Evolutionary conservation across 2,888 invertebrate species (phyloP).

Genomic region (Asteroscopus sphinx): DNA sequence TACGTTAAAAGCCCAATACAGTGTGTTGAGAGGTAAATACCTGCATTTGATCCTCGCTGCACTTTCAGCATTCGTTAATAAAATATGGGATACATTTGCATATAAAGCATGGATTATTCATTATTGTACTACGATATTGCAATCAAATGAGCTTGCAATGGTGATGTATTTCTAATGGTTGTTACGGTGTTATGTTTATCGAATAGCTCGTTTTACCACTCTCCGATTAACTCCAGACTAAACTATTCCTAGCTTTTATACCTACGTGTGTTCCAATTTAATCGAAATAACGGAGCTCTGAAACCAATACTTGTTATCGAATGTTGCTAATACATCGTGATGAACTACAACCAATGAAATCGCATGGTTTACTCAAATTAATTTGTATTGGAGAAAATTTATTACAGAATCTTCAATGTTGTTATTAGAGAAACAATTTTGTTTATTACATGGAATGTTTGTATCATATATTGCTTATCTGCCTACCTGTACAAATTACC

Average conservation of each 20-base stretch:
- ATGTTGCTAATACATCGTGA: conserved; percentile 15
- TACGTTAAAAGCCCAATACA: conserved; percentile 4
- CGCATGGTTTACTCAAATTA: conserved; percentile 24
- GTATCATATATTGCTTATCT: neutral
- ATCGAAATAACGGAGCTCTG: conserved; percentile 31
- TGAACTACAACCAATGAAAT: conserved; percentile 23
- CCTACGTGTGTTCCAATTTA: conserved; percentile 31
- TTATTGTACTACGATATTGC: conserved; percentile 18
- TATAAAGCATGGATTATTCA: conserved; percentile 26
- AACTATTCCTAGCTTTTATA: conserved; percentile 43
- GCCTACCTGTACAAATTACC: conserved; percentile 5
- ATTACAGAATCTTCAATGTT: conserved; percentile 18
- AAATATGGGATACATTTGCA: conserved; percentile 26
- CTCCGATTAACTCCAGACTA: conserved; percentile 46
- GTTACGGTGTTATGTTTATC: conserved; percentile 39
- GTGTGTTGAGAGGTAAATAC: conserved; percentile 1
- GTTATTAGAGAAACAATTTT: conserved; percentile 14
- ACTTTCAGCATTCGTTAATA: conserved; percentile 27
- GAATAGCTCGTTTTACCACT: conserved; percentile 23
- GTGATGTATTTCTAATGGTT: conserved; percentile 37
- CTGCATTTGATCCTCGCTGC: conserved; percentile 23
- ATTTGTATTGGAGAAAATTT: conserved; percentile 19
- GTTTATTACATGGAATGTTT: conserved; percentile 12
- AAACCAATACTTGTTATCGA: conserved; percentile 29
- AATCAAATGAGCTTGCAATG: conserved; percentile 23